Evolutionary conservation across 2,888 invertebrate genomes (phyloP).

Genomic region (Nomada flava): DNA sequence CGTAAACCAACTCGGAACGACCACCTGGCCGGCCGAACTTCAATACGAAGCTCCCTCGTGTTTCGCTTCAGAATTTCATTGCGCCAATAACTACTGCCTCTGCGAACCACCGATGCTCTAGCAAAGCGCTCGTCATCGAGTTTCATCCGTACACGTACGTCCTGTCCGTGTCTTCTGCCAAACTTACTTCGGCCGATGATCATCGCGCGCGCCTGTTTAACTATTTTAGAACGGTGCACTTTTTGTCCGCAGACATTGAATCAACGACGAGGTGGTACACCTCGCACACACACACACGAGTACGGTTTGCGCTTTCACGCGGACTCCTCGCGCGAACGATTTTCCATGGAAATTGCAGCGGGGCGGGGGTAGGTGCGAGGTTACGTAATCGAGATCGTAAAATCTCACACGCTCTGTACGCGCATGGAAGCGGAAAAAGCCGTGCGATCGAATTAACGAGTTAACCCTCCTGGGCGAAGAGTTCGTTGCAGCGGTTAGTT

Average conservation of each 20-base stretch:
- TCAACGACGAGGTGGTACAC: no score
- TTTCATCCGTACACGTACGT: constrained; percentile 19
- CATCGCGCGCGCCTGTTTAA: no score
- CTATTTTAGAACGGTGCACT: no score
- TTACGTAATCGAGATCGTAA: neutral
- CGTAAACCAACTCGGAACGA: constrained; percentile 69
- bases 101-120: constrained; percentile 20
- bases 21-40: constrained; percentile 44
- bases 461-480: constrained; percentile 11
- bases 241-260: neutral
- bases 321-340: neutral
- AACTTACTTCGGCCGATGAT: constrained; percentile 31
- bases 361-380: neutral
- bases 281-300: no score
- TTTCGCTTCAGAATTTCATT: constrained; percentile 66
- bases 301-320: neutral
- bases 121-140: constrained; percentile 31
- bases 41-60: constrained; percentile 68
- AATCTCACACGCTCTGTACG: neutral
- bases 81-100: constrained; percentile 25
- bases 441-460: constrained; percentile 32
- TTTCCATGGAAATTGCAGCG: constrained; percentile 13
- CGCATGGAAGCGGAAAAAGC: neutral
- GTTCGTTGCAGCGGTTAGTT: constrained; percentile 19
- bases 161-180: constrained; percentile 18